A percentile compares a stretch with the other conserved stretches of the same genome.
phyloP scores from a whole-genome alignment of 2,888 invertebrate genomes.

The Mythimna loreyi region DNA sequence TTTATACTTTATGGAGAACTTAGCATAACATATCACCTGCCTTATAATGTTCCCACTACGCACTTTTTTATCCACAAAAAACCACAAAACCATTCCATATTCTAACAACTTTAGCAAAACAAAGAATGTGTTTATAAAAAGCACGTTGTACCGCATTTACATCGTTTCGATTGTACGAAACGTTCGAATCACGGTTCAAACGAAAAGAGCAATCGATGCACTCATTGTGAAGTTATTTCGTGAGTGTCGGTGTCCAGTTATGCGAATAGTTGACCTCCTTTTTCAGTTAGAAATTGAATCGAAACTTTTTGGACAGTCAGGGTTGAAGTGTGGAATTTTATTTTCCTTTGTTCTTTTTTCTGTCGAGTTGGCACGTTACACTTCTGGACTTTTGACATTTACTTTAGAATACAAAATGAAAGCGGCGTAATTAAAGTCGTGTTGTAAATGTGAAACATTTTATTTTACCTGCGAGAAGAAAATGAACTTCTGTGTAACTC shows the following conservation, averaged over 20 bases:
- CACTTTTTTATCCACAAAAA: neutral
- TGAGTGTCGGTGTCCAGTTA: slow-evolving; percentile 46
- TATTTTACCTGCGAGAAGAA: slow-evolving; percentile 11
- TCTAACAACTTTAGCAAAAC: slow-evolving; percentile 4
- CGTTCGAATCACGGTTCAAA: slow-evolving; percentile 23
- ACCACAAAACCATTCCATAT: neutral
- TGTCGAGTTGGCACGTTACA: slow-evolving; percentile 10
- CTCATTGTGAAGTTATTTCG: slow-evolving; percentile 52
- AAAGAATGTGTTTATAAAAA: slow-evolving; percentile 24
- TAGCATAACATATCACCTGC: no score
- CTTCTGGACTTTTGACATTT: slow-evolving; percentile 18
- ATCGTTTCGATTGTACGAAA: slow-evolving; percentile 29
- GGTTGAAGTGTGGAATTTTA: slow-evolving; percentile 35
- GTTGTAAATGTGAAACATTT: slow-evolving; percentile 19
- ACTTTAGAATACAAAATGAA: slow-evolving; percentile 18
- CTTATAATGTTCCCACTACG: no score
- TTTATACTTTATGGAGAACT: neutral
- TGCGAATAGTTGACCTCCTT: slow-evolving; percentile 52
- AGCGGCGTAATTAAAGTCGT: slow-evolving; percentile 11
- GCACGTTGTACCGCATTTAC: slow-evolving; percentile 19
- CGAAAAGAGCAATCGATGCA: slow-evolving; percentile 47
- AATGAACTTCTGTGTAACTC: neutral
- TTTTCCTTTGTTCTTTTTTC: slow-evolving; percentile 27
- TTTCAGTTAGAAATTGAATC: slow-evolving; percentile 53
- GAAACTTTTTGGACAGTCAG: slow-evolving; percentile 34